These are phyloP conservation scores for Drosophila miranda DNA, from an alignment of 1,140 invertebrate genomes.

Conservation along the genomic window DNA sequence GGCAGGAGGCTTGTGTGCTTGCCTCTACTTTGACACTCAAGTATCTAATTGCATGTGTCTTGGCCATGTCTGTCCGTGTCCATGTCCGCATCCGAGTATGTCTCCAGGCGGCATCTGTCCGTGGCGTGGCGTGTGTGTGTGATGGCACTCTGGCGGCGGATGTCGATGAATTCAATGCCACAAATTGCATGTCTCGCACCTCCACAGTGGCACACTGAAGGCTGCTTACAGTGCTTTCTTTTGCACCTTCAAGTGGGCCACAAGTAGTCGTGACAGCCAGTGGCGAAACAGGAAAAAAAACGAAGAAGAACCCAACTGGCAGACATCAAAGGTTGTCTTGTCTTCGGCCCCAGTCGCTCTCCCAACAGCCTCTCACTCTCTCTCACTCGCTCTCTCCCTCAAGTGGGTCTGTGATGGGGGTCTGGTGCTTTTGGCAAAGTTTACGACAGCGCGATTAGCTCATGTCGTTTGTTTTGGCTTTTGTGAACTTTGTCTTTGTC, in stretches of 20 bases:
- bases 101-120: too few species aligned
- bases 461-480: constrained; percentile 76
- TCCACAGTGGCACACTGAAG: constrained; percentile 35
- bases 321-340: constrained; percentile 62
- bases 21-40: constrained; percentile 77
- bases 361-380: constrained; percentile 22
- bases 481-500: constrained; percentile 67
- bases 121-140: neutral
- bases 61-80: neutral
- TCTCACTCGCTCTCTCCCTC: too few species aligned
- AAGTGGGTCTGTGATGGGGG: too few species aligned
- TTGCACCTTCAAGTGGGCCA: constrained; percentile 68
- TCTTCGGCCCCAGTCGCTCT: constrained; percentile 37
- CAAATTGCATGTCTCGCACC: constrained; percentile 77
- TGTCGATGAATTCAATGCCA: constrained; percentile 60
- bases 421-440: constrained; percentile 53
- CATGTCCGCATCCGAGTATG: constrained; percentile 3
- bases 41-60: constrained; percentile 71
- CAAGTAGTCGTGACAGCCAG: constrained; percentile 57
- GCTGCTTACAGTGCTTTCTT: constrained; percentile 40
- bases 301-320: constrained; percentile 11
- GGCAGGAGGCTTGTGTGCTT: constrained; percentile 47
- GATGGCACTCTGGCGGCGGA: constrained; percentile 10
- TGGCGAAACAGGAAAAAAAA: constrained; percentile 16
- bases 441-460: constrained; percentile 75